A percentile compares a stretch with the other conserved stretches of the same genome.
phyloP scores from a whole-genome alignment of 2,888 invertebrate genomes.

The Notocelia uddmanniana region DNA sequence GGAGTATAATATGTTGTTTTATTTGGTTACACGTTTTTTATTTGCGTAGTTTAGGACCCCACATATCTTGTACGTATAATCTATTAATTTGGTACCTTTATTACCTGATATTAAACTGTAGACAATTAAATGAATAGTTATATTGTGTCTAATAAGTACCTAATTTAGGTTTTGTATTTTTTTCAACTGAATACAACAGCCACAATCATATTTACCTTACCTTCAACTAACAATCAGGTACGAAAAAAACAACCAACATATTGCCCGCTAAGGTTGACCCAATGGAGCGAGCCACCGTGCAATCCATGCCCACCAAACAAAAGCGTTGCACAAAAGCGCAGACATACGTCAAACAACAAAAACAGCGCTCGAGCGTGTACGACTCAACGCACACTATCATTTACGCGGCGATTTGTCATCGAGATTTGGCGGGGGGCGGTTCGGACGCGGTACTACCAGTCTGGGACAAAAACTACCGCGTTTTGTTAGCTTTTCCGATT shows the following conservation, averaged over 20 bases:
- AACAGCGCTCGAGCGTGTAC: conserved; percentile 69
- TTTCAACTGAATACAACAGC: too few species aligned
- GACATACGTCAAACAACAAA: conserved; percentile 83
- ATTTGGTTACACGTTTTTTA: not conserved
- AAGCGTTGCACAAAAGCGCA: conserved; percentile 69
- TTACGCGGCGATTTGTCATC: conserved; percentile 84
- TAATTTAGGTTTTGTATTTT: too few species aligned
- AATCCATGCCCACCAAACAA: conserved; percentile 62
- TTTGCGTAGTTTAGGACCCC: not conserved
- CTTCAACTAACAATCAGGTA: not conserved
- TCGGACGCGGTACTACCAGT: conserved; percentile 59
- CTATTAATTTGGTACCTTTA: too few species aligned
- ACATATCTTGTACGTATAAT: too few species aligned
- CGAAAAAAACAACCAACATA: conserved; percentile 24
- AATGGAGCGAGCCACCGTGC: conserved; percentile 66
- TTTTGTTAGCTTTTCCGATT: not conserved
- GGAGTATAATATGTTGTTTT: not conserved
- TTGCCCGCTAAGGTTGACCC: conserved; percentile 49
- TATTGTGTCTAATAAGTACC: too few species aligned
- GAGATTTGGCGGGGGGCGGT: conserved; percentile 69
- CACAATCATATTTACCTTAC: too few species aligned
- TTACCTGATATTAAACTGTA: too few species aligned
- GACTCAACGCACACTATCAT: conserved; percentile 80
- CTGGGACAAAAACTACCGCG: conserved; percentile 36
- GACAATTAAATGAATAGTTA: too few species aligned